Evolutionary conservation across 1,140 invertebrate species (phyloP).

Genomic region (Drosophila yakuba): DNA sequence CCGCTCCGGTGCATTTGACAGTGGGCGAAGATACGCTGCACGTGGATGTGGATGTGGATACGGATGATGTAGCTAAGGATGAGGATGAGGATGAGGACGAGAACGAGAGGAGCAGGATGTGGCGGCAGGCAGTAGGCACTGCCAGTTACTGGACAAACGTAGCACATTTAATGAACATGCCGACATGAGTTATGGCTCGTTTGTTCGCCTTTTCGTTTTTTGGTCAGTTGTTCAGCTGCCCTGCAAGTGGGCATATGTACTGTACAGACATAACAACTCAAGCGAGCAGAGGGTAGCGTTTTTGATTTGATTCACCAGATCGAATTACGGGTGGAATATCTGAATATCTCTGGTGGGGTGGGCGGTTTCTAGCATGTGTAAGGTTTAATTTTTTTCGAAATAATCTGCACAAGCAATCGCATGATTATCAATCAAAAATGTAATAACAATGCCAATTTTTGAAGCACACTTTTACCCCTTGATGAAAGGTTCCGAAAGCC

Average conservation of each 20-base stretch:
- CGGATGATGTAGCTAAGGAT: no score
- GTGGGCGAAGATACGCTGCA: constrained; percentile 11
- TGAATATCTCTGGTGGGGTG: background rate
- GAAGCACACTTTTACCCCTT: no score
- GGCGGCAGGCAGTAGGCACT: constrained; percentile 13
- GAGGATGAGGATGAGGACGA: no score
- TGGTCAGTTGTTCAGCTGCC: constrained; percentile 3
- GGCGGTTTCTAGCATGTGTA: background rate
- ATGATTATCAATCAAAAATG: no score
- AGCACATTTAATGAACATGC: constrained; percentile 73
- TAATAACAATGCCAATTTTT: no score
- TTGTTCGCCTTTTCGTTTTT: constrained; percentile 14
- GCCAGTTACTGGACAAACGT: constrained; percentile 44
- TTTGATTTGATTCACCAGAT: constrained; percentile 11
- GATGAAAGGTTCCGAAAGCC: no score
- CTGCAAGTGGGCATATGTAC: background rate
- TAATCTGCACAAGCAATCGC: no score
- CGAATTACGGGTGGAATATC: constrained; percentile 1
- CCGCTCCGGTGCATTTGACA: constrained; percentile 39
- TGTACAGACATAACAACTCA: background rate
- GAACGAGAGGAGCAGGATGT: background rate
- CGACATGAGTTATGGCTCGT: constrained; percentile 72
- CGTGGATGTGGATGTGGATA: no score
- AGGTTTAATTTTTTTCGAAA: no score
- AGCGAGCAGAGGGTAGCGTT: background rate